Evolutionary conservation across 2,888 invertebrate species (phyloP), one percentile per base, ranked within the genome.

Genomic region (Metellina segmentata): DNA sequence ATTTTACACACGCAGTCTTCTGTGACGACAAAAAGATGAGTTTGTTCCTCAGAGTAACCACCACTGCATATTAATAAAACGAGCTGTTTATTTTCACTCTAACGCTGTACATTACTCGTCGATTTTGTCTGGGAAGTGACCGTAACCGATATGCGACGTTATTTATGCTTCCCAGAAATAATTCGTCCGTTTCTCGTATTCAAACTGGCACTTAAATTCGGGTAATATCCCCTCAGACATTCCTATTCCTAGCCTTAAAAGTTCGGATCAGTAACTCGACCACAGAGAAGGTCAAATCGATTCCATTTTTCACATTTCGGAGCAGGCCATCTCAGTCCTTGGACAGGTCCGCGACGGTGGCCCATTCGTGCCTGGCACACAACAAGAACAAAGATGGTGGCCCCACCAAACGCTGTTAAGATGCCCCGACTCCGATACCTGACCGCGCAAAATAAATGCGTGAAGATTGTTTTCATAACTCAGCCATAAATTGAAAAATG

Each of bases 381-480:
- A 61, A 61, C 16, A 61, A 11, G 9, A 16, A 61, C 61, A 61
- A 61, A 61, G 9, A 11, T 16, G 61, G 61, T 61, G 61, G 61
- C 9, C 34, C 61, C 16, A 61, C 61, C n/a, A 61, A 61, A 61
- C 11, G 61, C 11, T 11, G 16, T 61, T 16, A 61, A 61, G 9
- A 16, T 16, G 61, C 61, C 16, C 5, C 16, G 61, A 61, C 11
- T 61, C 11, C 9, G 16, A 7, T 16, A 61, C 9, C 61, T 61
- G 61, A 16, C 61, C 16, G 16, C 61, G 13, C 16, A 16, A 16
- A 61, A 75, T 85, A 85, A 85, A 85, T 19, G 78, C 52, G 34
- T 85, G 74, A 52, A 74, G 34, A 85, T 71, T 81, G 81, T 70
- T 81, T 70, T 34, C 81, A 48, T 70, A 81, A 81, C 85, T 85